Evolutionary conservation across 2,113 vertebrate species (phyloP).

Genomic region (Elanus axillaris): DNA sequence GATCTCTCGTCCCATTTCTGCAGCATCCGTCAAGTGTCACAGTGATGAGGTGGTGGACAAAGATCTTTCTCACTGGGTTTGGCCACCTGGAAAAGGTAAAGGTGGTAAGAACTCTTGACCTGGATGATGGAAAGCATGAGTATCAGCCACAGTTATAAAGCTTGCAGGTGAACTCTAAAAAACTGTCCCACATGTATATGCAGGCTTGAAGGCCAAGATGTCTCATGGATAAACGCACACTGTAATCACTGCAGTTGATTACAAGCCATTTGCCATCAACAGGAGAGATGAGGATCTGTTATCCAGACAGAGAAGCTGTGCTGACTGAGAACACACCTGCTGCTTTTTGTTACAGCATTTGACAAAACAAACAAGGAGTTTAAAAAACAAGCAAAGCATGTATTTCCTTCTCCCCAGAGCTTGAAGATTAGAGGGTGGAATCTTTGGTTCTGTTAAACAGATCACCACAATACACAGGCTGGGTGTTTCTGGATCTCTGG

Average conservation of each 20-base stretch:
- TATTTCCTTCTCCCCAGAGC: not conserved
- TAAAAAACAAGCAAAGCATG: not conserved
- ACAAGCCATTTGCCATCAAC: not conserved
- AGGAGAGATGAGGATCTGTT: not conserved
- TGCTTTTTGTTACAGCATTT: not conserved
- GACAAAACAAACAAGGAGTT: not conserved
- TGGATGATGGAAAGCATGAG: not conserved
- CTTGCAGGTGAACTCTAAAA: not conserved
- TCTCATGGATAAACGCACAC: not conserved
- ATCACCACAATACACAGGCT: not conserved
- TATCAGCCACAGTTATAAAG: not conserved
- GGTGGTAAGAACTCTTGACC: not conserved
- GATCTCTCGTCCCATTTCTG: not conserved
- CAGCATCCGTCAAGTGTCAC: not conserved
- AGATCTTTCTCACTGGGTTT: not conserved
- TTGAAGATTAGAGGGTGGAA: not conserved
- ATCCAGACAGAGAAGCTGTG: not conserved
- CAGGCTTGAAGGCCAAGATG: not conserved
- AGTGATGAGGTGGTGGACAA: not conserved
- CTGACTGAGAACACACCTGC: not conserved
- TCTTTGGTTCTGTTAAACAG: not conserved
- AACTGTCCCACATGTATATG: rapidly evolving
- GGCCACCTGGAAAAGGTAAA: not conserved
- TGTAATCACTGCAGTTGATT: rapidly evolving
- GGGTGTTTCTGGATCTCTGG: not conserved